phyloP scores from a whole-genome alignment of 2,888 invertebrate species.

The Falcaria lacertinaria region DNA sequence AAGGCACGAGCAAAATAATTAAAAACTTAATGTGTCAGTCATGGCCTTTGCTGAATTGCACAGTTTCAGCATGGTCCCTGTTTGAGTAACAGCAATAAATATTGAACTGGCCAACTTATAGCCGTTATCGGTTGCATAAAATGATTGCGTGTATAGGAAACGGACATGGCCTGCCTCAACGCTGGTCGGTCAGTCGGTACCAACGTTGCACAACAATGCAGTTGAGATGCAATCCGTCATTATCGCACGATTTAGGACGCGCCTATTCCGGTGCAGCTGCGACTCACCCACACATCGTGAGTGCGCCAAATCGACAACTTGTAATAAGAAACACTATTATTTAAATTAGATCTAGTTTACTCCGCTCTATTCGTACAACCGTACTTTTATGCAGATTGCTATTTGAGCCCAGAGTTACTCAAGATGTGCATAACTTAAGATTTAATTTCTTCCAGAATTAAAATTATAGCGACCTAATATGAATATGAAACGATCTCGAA shows the following conservation, averaged over 20 bases:
- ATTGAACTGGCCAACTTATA: not conserved
- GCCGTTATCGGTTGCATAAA: slow-evolving; percentile 55
- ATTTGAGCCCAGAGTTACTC: no score
- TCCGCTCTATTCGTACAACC: no score
- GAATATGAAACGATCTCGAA: no score
- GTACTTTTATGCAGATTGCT: no score
- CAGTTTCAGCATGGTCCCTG: not conserved
- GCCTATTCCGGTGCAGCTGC: slow-evolving; percentile 59
- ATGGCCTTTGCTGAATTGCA: no score
- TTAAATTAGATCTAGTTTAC: not conserved
- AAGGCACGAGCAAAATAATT: no score
- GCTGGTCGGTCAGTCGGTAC: slow-evolving; percentile 14
- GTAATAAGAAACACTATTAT: no score
- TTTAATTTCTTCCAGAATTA: no score
- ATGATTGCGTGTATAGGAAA: slow-evolving; percentile 56
- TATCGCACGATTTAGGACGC: slow-evolving; percentile 61
- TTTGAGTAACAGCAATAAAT: no score
- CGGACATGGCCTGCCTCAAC: slow-evolving; percentile 73
- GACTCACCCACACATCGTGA: slow-evolving; percentile 9
- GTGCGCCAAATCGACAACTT: slow-evolving; percentile 9
- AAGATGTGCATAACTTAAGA: no score
- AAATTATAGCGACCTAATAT: no score
- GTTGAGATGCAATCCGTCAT: slow-evolving; percentile 35
- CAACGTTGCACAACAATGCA: slow-evolving; percentile 63
- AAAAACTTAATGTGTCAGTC: no score